Base-by-base conservation (phyloP, 2,888 invertebrate genomes). In the Anoplius nigerrimus region DNA sequence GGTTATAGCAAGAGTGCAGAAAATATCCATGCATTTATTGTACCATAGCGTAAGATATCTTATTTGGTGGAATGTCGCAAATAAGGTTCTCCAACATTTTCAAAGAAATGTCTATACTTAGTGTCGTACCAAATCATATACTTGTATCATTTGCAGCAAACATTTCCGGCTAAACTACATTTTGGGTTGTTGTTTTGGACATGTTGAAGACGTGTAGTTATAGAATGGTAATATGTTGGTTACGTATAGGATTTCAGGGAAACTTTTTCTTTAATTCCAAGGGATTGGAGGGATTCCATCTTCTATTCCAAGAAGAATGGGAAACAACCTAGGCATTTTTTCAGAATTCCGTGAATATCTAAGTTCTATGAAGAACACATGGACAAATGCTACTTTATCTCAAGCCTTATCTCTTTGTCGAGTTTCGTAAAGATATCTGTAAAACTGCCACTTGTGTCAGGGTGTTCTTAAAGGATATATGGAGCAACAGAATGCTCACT, bases 351-450 rank as follows among this genome's bases (percentile, higher is more conserved):
- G 15, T 60, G 22, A 60, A 34, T 59, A 54, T 67, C 57, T 55
- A 62, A 57, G 56, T 54, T 66, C 64, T 48, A 43, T 42, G 22
- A 45, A 54, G 21, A 34, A 34, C 51, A 59, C 59, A 43, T 56
- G 54, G 64, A 75, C 69, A 57, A 60, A 20, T 45, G 51, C 58
- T 60, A 56, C 55, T 72, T 72, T 76, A 79, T 79, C 78, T 69
- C 66, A 18, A 69, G 74, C 76, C 78, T 78, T 78, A 78, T 78
- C 78, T 64, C 48, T 69, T 74, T 66, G 70, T 54, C 60, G 51
- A 58, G 69, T 70, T 66, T 58, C 74, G 74, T 79, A 72, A 67
- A 66, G 67, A 69, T 66, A 71, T 69, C 63, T 68, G 67, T 63
- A 72, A 66, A 52, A 51, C 54, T 58, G 42, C 1, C 64, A 51